Percentiles rank a stretch among this genome's conserved stretches.
Conservation (phyloP, 64 coral and sea anemone species). For the Dendronephthya gigantea region DNA sequence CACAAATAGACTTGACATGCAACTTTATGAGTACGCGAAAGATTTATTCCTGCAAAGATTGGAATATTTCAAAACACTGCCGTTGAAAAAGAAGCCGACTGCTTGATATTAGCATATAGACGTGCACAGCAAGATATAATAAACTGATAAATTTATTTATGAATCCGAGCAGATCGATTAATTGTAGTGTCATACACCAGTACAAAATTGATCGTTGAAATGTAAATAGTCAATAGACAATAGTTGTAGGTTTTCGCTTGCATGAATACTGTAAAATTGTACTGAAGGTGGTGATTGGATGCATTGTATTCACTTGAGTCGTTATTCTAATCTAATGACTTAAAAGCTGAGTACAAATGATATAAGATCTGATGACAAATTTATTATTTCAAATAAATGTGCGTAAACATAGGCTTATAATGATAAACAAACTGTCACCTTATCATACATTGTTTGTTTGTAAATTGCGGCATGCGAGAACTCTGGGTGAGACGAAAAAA, state of each 20-base stretch:
- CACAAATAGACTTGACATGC: background rate
- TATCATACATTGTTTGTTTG: background rate
- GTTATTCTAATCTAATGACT: background rate
- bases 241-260: background rate
- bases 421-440: background rate
- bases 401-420: background rate
- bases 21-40: slow-evolving; percentile 4
- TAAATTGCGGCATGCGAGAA: background rate
- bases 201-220: background rate
- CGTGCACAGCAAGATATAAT: slow-evolving; percentile 12
- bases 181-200: background rate
- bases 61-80: background rate
- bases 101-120: slow-evolving; percentile 6
- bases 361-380: slow-evolving; percentile 3
- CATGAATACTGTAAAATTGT: background rate
- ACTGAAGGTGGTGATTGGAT: background rate
- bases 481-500: background rate
- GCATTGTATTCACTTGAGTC: too few species aligned
- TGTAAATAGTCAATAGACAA: background rate
- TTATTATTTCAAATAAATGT: background rate
- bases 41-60: slow-evolving; percentile 6
- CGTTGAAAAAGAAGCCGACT: background rate
- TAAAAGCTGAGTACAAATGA: background rate
- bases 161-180: background rate
- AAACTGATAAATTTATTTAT: slow-evolving; percentile 19